Evolutionary conservation across 2,888 invertebrate genomes (phyloP).

Genomic region (Epinotia ramella): DNA sequence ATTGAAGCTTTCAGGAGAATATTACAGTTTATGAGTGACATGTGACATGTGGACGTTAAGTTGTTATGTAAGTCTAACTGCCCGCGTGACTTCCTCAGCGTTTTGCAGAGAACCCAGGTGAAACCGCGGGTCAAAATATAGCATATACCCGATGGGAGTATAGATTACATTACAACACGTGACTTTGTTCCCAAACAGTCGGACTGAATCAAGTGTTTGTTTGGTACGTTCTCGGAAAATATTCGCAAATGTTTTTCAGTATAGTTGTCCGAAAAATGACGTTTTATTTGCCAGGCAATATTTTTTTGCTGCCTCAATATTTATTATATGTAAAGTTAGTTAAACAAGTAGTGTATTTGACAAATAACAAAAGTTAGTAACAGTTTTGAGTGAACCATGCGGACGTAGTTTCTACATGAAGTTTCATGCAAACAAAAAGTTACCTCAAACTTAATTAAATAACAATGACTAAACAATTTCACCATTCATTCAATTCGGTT

Average conservation of each 20-base stretch:
- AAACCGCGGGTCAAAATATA: no score
- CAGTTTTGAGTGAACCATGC: no score
- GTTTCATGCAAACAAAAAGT: not conserved
- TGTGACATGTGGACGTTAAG: not conserved
- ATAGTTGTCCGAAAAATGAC: not conserved
- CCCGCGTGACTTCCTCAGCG: no score
- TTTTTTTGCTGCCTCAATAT: no score
- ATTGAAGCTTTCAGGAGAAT: slow-evolving; percentile 8
- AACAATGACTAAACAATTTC: slow-evolving; percentile 33
- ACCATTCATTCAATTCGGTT: slow-evolving; percentile 33
- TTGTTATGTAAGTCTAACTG: not conserved
- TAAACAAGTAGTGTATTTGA: no score
- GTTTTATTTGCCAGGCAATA: not conserved
- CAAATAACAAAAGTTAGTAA: no score
- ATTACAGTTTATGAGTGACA: not conserved
- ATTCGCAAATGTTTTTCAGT: not conserved
- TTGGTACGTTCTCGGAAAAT: not conserved
- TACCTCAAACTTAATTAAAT: slow-evolving; percentile 2
- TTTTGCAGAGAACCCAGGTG: no score
- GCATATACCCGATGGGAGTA: no score
- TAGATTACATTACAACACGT: not conserved
- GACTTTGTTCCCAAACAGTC: slow-evolving; percentile 8
- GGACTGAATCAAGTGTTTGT: not conserved
- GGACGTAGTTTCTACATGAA: not conserved
- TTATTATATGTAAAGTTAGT: no score